phyloP scores from a whole-genome alignment of 1,140 invertebrate species.

The Bombus sylvicola region DNA sequence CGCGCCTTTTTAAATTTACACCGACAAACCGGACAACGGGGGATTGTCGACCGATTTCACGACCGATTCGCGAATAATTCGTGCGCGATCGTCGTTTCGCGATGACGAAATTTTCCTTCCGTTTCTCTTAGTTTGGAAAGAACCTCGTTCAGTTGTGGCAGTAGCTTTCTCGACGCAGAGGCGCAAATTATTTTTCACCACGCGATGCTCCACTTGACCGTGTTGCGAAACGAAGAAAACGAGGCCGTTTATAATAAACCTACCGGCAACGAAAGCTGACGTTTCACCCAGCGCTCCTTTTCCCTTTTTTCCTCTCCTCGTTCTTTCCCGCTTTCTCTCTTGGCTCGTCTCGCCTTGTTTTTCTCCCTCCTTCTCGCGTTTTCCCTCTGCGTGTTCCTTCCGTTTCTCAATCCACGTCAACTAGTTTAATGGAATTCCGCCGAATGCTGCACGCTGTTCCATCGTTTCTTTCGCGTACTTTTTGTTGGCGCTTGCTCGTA shows the following conservation, averaged over 20 bases:
- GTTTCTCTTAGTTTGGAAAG: background rate
- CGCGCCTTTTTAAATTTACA: background rate
- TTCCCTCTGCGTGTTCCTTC: conserved; percentile 43
- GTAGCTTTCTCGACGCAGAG: conserved; percentile 44
- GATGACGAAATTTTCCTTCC: background rate
- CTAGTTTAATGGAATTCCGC: conserved; percentile 63
- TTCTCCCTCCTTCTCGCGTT: conserved; percentile 44
- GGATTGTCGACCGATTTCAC: background rate
- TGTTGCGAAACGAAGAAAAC: conserved; percentile 71
- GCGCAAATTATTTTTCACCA: conserved; percentile 64
- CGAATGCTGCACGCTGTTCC: conserved; percentile 38
- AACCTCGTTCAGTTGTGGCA: conserved; percentile 15
- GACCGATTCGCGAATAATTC: background rate
- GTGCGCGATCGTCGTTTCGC: background rate
- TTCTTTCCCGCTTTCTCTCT: conserved; percentile 5
- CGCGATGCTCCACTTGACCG: conserved; percentile 64
- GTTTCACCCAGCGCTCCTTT: conserved; percentile 53
- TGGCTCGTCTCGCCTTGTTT: background rate
- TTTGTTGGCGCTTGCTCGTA: background rate
- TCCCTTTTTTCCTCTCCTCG: conserved; percentile 10
- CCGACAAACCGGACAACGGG: background rate
- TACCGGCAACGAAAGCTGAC: conserved; percentile 53
- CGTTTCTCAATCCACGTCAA: conserved; percentile 52
- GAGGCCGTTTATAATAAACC: conserved; percentile 72
- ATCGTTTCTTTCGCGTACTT: conserved; percentile 19